Evolutionary conservation across 2,113 vertebrate genomes (phyloP).

Genomic region (Isichthys henryi): DNA sequence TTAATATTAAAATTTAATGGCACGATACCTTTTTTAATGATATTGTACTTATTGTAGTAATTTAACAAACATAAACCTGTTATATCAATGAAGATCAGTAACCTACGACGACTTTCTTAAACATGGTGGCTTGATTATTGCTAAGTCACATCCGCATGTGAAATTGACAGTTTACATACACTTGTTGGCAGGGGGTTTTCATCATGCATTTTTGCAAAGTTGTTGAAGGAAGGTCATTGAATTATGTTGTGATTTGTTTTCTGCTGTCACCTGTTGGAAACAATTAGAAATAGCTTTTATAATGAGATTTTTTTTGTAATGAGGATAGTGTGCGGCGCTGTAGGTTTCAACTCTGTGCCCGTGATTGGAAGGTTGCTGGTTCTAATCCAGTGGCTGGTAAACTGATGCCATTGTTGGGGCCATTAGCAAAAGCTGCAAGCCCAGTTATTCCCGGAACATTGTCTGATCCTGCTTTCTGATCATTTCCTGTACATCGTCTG

Average conservation of each 20-base stretch:
- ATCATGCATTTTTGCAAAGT: neutral
- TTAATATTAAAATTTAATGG: neutral
- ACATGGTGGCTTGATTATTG: neutral
- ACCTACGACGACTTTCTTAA: neutral
- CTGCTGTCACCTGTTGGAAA: neutral
- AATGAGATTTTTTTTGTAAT: neutral
- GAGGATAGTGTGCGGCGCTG: neutral
- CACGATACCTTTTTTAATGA: neutral
- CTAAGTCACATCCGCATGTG: neutral
- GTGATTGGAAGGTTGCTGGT: neutral
- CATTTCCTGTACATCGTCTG: neutral
- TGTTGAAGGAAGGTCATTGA: slow-evolving; percentile 3
- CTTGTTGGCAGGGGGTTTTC: neutral
- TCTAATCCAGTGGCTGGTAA: neutral
- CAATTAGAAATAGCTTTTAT: neutral
- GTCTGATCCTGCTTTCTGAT: neutral
- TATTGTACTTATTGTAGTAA: neutral
- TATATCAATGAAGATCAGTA: neutral
- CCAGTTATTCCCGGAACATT: neutral
- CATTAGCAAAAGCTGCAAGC: neutral
- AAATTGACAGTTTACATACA: neutral
- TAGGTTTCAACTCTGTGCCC: neutral
- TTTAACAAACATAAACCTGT: neutral
- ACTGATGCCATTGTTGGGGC: neutral
- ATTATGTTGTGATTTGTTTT: neutral